Conservation (phyloP, 2,888 invertebrate species). For the Vesta saturnalis region DNA sequence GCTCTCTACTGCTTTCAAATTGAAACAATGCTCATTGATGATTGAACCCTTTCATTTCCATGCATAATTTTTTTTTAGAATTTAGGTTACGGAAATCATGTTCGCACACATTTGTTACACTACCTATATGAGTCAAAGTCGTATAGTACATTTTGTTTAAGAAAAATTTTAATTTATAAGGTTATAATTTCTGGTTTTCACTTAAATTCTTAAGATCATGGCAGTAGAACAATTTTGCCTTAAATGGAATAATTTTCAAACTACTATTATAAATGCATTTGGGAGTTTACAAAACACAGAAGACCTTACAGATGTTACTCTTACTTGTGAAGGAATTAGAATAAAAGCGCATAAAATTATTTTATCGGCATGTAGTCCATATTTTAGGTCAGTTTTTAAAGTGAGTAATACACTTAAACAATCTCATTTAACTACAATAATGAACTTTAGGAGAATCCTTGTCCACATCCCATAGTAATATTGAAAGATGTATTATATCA, state of each 20-base stretch:
- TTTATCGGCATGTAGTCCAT: constrained; percentile 78
- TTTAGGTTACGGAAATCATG: neutral
- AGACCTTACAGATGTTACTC: constrained; percentile 77
- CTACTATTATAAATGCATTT: constrained; percentile 74
- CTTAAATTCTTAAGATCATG: constrained; percentile 9
- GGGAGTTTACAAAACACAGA: constrained; percentile 75
- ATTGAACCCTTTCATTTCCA: neutral
- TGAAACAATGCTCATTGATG: too few species aligned
- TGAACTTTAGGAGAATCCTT: constrained; percentile 72
- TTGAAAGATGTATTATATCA: constrained; percentile 74
- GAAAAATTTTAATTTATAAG: neutral
- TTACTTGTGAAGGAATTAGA: constrained; percentile 77
- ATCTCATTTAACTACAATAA: neutral
- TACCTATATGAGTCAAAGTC: too few species aligned
- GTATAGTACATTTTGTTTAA: too few species aligned
- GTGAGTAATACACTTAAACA: constrained; percentile 55
- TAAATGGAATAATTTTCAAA: constrained; percentile 80
- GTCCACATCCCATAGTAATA: constrained; percentile 78
- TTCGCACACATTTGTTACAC: neutral
- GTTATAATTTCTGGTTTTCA: neutral
- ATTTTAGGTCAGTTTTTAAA: constrained; percentile 79
- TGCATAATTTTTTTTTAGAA: neutral
- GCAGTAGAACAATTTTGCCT: constrained; percentile 73
- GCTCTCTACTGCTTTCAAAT: too few species aligned
- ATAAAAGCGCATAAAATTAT: constrained; percentile 81